phyloP scores from a whole-genome alignment of 2,797 vertebrate genomes.

The Menidia menidia region DNA sequence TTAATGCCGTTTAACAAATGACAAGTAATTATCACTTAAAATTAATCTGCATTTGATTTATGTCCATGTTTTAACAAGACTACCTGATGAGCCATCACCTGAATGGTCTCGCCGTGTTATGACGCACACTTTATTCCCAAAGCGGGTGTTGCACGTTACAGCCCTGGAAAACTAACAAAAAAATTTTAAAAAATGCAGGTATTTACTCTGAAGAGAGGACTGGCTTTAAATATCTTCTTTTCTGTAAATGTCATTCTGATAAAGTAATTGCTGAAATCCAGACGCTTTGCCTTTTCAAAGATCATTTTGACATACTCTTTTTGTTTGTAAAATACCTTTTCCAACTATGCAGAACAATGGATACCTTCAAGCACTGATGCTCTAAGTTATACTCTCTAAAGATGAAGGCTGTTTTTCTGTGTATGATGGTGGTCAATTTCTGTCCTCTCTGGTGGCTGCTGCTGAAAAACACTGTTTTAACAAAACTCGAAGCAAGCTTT shows the following conservation, averaged over 20 bases:
- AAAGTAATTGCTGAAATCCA: background rate
- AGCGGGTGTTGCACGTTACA: background rate
- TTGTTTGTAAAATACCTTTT: too few species aligned
- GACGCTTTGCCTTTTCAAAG: background rate
- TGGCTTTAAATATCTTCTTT: background rate
- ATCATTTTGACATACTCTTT: background rate
- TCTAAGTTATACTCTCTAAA: background rate
- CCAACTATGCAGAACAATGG: background rate
- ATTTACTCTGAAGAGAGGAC: background rate
- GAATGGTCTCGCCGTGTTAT: background rate
- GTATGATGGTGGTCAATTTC: background rate
- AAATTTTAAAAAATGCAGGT: background rate
- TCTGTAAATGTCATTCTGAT: background rate
- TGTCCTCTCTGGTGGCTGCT: too few species aligned
- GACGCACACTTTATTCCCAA: background rate
- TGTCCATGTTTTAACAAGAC: background rate
- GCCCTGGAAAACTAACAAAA: background rate
- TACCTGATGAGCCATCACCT: background rate
- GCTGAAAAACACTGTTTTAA: too few species aligned
- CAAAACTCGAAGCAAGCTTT: too few species aligned
- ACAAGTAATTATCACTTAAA: background rate
- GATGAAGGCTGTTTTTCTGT: background rate
- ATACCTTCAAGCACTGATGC: constrained; percentile 6
- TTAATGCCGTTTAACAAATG: background rate
- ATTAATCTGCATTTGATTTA: background rate